A percentile compares a stretch with the other conserved stretches of the same genome.
Evolutionary conservation across 2,797 vertebrate genomes (phyloP).

Genomic region (Lithobates pipiens): DNA sequence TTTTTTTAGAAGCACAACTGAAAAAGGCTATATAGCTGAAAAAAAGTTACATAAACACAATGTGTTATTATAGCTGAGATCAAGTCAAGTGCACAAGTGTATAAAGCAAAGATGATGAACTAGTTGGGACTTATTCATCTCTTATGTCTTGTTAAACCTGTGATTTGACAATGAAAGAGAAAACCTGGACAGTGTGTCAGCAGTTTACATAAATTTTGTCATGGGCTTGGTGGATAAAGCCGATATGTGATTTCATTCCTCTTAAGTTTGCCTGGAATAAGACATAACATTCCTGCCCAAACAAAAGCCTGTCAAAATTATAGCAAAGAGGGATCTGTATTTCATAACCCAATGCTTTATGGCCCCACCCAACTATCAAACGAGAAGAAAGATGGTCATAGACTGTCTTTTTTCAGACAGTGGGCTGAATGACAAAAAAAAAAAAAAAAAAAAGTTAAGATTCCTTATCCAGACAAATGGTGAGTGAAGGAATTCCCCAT

Average conservation of each 20-base stretch:
- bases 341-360: slow-evolving; percentile 17
- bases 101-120: slow-evolving; percentile 28
- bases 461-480: too few species aligned
- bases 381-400: not conserved
- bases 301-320: slow-evolving; percentile 58
- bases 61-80: slow-evolving; percentile 32
- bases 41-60: slow-evolving; percentile 37
- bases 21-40: slow-evolving; percentile 22
- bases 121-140: slow-evolving; percentile 49
- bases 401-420: too few species aligned
- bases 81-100: slow-evolving; percentile 37
- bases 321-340: slow-evolving; percentile 10
- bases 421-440: too few species aligned
- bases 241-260: slow-evolving; percentile 40
- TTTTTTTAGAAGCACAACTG: slow-evolving; percentile 36
- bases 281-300: slow-evolving; percentile 52
- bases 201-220: slow-evolving; percentile 44
- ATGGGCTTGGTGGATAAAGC: slow-evolving; percentile 35
- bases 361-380: slow-evolving; percentile 43
- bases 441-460: too few species aligned
- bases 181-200: slow-evolving; percentile 43
- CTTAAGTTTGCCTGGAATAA: slow-evolving; percentile 38
- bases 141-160: slow-evolving; percentile 7
- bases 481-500: too few species aligned
- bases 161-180: slow-evolving; percentile 35